These are phyloP conservation scores for Halichondria panicea DNA, from an alignment of 37 sponge, comb jelly and placozoan genomes.

Conservation along the genomic window DNA sequence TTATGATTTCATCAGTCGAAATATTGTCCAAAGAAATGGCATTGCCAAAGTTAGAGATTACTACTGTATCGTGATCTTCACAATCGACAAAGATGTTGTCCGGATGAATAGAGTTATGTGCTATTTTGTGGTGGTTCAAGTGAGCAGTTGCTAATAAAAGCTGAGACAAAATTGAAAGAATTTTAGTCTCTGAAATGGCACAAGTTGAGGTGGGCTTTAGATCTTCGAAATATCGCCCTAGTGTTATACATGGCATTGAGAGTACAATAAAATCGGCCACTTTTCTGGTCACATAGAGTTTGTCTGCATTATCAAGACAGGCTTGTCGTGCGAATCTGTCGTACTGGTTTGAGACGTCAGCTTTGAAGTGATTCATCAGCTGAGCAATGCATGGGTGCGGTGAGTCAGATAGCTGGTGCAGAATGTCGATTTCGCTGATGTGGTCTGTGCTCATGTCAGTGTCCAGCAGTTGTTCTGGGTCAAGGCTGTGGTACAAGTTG, in stretches of 20 bases:
- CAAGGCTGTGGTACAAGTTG: constrained; percentile 14
- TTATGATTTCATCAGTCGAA: not conserved
- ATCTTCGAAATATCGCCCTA: not conserved
- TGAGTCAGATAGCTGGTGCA: constrained; percentile 11
- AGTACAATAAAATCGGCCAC: constrained; percentile 11
- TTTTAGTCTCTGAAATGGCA: not conserved
- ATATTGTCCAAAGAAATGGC: not conserved
- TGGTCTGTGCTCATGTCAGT: not conserved
- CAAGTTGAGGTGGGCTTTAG: not conserved
- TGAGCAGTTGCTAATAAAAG: constrained; percentile 35
- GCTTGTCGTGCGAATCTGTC: not conserved
- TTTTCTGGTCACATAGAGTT: constrained; percentile 1
- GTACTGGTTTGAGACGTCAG: not conserved
- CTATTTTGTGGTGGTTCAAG: constrained; percentile 23
- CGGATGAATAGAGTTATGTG: constrained; percentile 18
- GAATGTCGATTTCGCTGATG: not conserved
- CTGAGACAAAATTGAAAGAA: constrained; percentile 25
- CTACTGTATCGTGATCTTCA: not conserved
- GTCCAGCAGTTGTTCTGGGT: not conserved
- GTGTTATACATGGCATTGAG: not conserved
- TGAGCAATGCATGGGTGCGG: constrained; percentile 49
- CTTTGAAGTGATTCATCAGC: constrained; percentile 27
- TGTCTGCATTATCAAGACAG: not conserved
- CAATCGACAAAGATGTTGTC: constrained; percentile 13
- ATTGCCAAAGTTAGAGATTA: constrained; percentile 22